Percentiles rank a stretch among this genome's conserved stretches.
phyloP scores from a whole-genome alignment of 1,140 invertebrate genomes.

The Agraylea sexmaculata region DNA sequence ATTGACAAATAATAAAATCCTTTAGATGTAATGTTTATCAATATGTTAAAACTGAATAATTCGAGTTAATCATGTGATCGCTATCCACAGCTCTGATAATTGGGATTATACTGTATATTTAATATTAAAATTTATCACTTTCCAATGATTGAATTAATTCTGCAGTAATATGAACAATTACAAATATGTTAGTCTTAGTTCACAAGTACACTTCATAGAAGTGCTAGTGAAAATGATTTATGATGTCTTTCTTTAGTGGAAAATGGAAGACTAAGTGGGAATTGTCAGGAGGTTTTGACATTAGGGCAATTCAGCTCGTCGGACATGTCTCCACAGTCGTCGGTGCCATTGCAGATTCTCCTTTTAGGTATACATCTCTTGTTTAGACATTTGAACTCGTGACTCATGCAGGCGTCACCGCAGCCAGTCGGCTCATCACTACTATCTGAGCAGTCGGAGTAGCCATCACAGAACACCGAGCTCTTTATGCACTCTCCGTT shows the following conservation, averaged over 20 bases:
- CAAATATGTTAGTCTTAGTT: too few relatives aligned
- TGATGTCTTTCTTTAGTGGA: not conserved
- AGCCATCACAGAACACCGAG: constrained; percentile 73
- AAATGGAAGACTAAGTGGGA: constrained; percentile 3
- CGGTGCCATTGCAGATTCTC: constrained; percentile 44
- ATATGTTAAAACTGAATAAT: too few relatives aligned
- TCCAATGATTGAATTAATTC: not conserved
- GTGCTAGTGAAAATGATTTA: too few relatives aligned
- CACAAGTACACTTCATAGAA: too few relatives aligned
- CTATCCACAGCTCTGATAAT: not conserved
- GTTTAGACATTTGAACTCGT: constrained; percentile 42
- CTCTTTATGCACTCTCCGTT: constrained; percentile 66
- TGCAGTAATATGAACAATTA: constrained; percentile 1
- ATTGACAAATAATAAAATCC: too few relatives aligned
- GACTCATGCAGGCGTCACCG: constrained; percentile 35
- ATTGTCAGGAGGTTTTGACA: constrained; percentile 11
- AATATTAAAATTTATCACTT: constrained; percentile 1
- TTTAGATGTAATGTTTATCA: too few relatives aligned
- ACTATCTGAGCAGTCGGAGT: constrained; percentile 67
- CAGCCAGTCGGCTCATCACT: constrained; percentile 71
- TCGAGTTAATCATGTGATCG: too few relatives aligned
- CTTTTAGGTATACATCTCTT: constrained; percentile 44
- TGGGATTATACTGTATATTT: not conserved
- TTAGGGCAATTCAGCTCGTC: constrained; percentile 50
- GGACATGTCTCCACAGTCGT: constrained; percentile 48